Base-by-base conservation (phyloP, 2,888 invertebrate genomes). In the Poecilus cupreus region DNA sequence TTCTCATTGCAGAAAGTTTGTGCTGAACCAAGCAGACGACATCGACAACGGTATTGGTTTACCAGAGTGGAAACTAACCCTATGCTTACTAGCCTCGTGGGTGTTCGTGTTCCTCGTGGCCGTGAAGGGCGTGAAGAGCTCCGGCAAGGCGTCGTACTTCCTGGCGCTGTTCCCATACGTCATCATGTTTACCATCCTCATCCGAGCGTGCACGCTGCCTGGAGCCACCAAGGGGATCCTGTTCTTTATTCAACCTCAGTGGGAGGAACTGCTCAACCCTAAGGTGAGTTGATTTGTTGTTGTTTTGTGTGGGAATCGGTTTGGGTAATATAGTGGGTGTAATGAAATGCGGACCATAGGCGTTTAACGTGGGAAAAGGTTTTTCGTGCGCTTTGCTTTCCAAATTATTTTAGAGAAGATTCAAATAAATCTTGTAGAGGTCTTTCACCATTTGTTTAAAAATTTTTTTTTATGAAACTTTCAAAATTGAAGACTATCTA, bases 91-190 rank as follows among this genome's bases (percentile, higher is more conserved):
- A 1, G 89, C 90, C 0, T 91, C 95, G 0, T 96, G 96, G 96
- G 74, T 92, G 2, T 87, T 93, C 0, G 93, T 95, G 43, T 95
- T 94, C 86, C 84, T 93, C 4, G 93, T 95, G 76, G 93, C 95
- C 60, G 90, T 94, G 13, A 92, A 91, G 83, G 95, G 95, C 8
- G 94, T 96, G 0, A 93, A 94, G 87, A 94, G 94, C 85, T 94
- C 95, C 0, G 96, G 96, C 60, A 96, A 95, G 88, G 94, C 94
- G 0, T 94, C 97, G 0, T 97, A 97, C 88, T 96, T 97, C 88
- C 93, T 97, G n/a, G 97, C 97, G 0, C 88, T 97, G 1, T 96
- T 96, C 87, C 96, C 96, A 0, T 96, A 96, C 86, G 91, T 95
- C 3, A 93, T 97, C 74, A 92, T 97, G 88, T 89, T 96, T 81